Conservation (phyloP, 2,113 vertebrate genomes). For the Lota lota region DNA sequence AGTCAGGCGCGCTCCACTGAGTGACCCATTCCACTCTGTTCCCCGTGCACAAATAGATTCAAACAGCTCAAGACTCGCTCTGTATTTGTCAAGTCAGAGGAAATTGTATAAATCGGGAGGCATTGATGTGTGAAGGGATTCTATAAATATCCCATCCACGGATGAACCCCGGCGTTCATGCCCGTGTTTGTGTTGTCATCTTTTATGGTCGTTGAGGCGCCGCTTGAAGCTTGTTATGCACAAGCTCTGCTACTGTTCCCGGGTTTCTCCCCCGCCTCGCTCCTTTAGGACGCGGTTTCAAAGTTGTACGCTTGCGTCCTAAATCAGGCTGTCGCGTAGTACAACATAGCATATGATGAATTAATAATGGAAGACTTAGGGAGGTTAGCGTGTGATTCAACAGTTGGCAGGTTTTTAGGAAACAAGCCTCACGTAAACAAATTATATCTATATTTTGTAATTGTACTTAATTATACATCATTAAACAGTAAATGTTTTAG, state of each 20-base stretch:
- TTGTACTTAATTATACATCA: no score
- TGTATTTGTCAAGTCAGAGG: constrained; percentile 33
- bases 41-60: constrained; percentile 61
- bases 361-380: no score
- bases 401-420: no score
- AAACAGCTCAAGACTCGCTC: constrained; percentile 55
- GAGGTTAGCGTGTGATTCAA: no score
- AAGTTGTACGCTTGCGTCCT: no score
- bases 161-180: constrained; percentile 33
- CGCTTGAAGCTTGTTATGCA: background rate
- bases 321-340: no score
- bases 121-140: constrained; percentile 54
- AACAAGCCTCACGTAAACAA: no score
- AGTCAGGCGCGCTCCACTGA: constrained; percentile 55
- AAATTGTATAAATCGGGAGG: constrained; percentile 49
- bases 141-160: constrained; percentile 50
- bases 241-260: background rate
- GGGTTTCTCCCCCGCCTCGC: no score
- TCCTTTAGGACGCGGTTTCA: no score
- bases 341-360: no score
- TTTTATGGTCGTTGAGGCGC: constrained; percentile 34
- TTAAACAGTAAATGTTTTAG: no score
- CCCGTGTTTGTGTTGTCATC: constrained; percentile 40
- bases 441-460: no score
- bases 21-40: constrained; percentile 40